phyloP scores from a whole-genome alignment of 2,113 vertebrate genomes.

The Varanus salvator region DNA sequence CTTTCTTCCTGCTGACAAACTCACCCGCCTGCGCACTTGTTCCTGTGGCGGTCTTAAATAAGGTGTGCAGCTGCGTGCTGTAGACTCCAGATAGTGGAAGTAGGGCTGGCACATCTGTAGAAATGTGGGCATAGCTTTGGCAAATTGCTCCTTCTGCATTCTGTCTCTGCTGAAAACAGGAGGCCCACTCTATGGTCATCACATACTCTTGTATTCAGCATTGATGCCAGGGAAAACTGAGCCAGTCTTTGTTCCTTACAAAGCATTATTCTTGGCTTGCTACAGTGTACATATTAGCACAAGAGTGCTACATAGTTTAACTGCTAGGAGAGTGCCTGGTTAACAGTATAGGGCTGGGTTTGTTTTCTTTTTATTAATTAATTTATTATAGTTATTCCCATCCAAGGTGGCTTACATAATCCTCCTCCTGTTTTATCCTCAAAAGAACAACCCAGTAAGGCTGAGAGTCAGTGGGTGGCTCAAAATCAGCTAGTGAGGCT shows the following conservation, averaged over 20 bases:
- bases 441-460: too few relatives aligned
- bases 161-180: slow-evolving; percentile 66
- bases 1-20: slow-evolving; percentile 32
- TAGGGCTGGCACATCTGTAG: slow-evolving; percentile 80
- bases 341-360: not conserved
- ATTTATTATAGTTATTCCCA: too few relatives aligned
- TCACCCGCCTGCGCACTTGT: slow-evolving; percentile 72
- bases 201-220: not conserved
- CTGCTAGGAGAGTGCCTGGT: not conserved
- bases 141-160: slow-evolving; percentile 69
- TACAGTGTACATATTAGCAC: not conserved
- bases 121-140: slow-evolving; percentile 73
- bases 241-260: not conserved
- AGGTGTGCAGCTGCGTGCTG: slow-evolving; percentile 62
- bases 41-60: slow-evolving; percentile 54
- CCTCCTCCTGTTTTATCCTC: too few relatives aligned
- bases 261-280: not conserved
- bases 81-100: slow-evolving; percentile 83
- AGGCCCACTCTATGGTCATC: not conserved
- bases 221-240: not conserved
- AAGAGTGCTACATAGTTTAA: not conserved
- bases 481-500: too few relatives aligned
- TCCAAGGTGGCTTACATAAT: too few relatives aligned
- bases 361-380: too few relatives aligned
- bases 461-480: too few relatives aligned